Evolutionary conservation across 2,113 vertebrate species (phyloP).

Genomic region (Otus sunia): DNA sequence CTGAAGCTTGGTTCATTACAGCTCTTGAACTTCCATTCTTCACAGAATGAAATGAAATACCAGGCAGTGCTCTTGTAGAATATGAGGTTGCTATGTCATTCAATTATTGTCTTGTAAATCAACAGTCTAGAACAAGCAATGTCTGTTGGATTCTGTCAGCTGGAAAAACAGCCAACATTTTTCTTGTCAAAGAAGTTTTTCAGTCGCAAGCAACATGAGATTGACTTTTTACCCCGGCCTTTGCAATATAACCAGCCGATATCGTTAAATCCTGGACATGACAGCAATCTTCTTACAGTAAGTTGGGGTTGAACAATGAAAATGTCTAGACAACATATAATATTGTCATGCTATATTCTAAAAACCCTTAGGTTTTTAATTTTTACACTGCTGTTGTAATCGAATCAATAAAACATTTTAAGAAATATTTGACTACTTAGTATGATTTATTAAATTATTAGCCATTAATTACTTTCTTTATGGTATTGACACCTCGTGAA

Average conservation of each 20-base stretch:
- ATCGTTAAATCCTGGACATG: not conserved
- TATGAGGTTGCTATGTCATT: not conserved
- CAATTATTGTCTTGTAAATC: not conserved
- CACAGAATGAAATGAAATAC: not conserved
- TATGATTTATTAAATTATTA: not conserved
- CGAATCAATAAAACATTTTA: not conserved
- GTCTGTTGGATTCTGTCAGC: not conserved
- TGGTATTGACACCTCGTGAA: not conserved
- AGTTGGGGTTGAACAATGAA: not conserved
- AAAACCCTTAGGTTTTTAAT: not conserved
- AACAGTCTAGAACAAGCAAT: not conserved
- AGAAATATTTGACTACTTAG: not conserved
- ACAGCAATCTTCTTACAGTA: not conserved
- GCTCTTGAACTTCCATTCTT: not conserved
- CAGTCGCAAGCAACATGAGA: not conserved
- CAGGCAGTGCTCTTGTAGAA: not conserved
- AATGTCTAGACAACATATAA: not conserved
- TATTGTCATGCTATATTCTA: not conserved
- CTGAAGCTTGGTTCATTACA: not conserved
- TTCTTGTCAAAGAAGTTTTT: not conserved
- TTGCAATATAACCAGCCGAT: not conserved
- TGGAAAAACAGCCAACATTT: not conserved
- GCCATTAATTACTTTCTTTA: not conserved
- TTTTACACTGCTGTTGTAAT: not conserved
- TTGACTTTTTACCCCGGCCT: not conserved